These are phyloP conservation scores for Chiloscyllium plagiosum DNA, from an alignment of 2,113 vertebrate species.

Conservation along the genomic window DNA sequence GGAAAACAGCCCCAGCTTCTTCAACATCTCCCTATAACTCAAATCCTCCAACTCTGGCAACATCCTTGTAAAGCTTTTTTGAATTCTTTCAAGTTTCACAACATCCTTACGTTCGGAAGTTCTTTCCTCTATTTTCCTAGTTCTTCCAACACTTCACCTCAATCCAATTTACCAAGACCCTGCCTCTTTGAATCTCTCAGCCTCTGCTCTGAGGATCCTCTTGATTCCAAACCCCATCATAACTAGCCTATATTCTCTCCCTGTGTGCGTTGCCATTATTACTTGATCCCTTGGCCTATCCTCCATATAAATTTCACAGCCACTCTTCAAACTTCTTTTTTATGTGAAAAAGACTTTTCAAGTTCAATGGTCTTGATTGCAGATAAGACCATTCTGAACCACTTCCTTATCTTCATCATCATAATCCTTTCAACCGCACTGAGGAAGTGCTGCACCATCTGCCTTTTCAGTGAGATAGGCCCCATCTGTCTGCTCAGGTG, in stretches of 20 bases:
- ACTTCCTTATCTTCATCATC: background rate
- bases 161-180: background rate
- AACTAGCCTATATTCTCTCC: background rate
- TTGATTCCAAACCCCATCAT: background rate
- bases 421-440: background rate
- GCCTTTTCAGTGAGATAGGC: too few species aligned
- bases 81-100: too few species aligned
- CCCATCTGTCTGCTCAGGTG: too few species aligned
- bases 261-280: background rate
- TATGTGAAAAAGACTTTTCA: background rate
- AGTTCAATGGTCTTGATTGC: background rate
- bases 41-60: too few species aligned
- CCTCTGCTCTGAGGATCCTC: background rate
- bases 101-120: background rate
- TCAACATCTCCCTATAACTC: too few species aligned
- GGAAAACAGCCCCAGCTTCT: too few species aligned
- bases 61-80: too few species aligned
- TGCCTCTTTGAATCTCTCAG: background rate
- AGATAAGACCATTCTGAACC: background rate
- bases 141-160: background rate
- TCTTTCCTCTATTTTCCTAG: background rate
- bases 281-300: background rate
- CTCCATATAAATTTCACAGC: background rate
- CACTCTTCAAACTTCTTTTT: background rate
- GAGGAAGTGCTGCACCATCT: too few species aligned